Evolutionary conservation across 2,113 vertebrate species (phyloP).

Genomic region (Aegithalos caudatus): DNA sequence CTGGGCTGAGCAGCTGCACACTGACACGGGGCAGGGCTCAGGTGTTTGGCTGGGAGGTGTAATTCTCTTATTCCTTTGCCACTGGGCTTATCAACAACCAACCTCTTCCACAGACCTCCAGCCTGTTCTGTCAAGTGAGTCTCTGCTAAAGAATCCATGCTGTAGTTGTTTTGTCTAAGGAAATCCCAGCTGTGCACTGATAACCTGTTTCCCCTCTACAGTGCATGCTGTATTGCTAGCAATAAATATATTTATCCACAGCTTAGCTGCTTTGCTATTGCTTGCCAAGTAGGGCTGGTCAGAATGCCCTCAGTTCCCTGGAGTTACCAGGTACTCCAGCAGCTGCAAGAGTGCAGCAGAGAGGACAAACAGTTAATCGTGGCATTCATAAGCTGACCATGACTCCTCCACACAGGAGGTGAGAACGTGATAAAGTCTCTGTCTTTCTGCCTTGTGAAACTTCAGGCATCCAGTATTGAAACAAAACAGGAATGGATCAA

Average conservation of each 20-base stretch:
- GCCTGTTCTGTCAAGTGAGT: neutral
- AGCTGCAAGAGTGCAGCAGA: neutral
- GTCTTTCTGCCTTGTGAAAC: slow-evolving; percentile 29
- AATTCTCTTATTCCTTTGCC: neutral
- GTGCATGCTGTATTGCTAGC: neutral
- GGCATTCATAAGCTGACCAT: neutral
- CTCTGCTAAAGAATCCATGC: neutral
- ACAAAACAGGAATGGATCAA: slow-evolving; percentile 99
- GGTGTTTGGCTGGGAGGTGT: neutral
- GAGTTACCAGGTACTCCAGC: neutral
- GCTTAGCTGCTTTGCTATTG: slow-evolving; percentile 25
- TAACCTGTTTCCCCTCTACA: neutral
- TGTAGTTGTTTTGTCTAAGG: neutral
- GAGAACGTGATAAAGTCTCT: neutral
- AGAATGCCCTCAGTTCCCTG: neutral
- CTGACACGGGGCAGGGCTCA: neutral
- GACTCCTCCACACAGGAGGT: neutral
- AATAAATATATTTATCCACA: slow-evolving; percentile 10
- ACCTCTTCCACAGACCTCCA: neutral
- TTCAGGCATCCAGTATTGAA: slow-evolving; percentile 90
- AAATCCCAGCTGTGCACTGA: neutral
- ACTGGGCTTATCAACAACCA: neutral
- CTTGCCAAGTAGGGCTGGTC: neutral
- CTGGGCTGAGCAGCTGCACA: neutral
- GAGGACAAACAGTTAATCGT: neutral